Percentiles rank a stretch among this genome's conserved stretches.
phyloP scores from a whole-genome alignment of 2,113 vertebrate genomes.

The Ceuthmochares aereus region DNA sequence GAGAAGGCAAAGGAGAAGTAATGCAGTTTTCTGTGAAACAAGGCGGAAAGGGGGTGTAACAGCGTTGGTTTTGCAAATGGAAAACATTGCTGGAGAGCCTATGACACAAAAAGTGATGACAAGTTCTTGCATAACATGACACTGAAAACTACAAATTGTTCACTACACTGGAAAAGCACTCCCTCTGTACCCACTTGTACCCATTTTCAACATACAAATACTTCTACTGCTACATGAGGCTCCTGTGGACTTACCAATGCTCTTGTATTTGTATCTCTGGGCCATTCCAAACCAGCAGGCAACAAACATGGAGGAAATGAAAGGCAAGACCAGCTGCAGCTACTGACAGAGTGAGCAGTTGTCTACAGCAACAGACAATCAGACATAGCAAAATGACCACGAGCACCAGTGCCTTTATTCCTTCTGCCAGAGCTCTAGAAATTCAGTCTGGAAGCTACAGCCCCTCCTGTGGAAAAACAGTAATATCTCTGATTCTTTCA shows the following conservation, averaged over 20 bases:
- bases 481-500: not conserved
- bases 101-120: constrained; percentile 50
- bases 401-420: not conserved
- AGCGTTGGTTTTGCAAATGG: constrained; percentile 44
- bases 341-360: not conserved
- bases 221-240: not conserved
- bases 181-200: not conserved
- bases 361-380: not conserved
- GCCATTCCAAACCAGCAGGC: not conserved
- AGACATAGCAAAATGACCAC: not conserved
- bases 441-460: not conserved
- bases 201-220: not conserved
- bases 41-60: not conserved
- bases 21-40: constrained; percentile 28
- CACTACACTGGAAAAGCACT: constrained; percentile 35
- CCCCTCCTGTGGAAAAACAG: not conserved
- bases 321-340: not conserved
- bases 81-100: constrained; percentile 43
- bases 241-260: not conserved
- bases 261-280: not conserved
- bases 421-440: not conserved
- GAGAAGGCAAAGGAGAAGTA: constrained; percentile 10
- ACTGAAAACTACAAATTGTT: constrained; percentile 39
- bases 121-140: constrained; percentile 48
- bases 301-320: not conserved